Base-by-base conservation (phyloP, 2,888 invertebrate genomes). In the Osmoderma eremita region DNA sequence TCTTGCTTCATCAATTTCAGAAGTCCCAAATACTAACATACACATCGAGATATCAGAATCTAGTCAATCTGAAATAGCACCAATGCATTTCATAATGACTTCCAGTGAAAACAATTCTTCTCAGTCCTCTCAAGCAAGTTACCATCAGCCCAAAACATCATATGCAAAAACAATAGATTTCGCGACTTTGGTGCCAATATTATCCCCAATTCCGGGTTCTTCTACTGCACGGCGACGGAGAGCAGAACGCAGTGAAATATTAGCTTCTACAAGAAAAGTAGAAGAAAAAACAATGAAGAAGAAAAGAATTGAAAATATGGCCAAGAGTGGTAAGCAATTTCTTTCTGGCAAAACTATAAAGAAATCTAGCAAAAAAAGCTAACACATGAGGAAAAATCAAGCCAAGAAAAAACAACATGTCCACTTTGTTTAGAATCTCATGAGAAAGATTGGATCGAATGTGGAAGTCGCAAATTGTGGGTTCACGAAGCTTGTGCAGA, bases 241-340 rank as follows among this genome's bases (percentile, higher is more conserved):
- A 64, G 18, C 42, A 15, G 42, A 64, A 53, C 54, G 8, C 18
- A 64, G 42, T 54, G 54, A 64, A 64, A 64, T 64, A n/a, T 38
- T 64, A 64, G 42, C 64, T 54, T 54, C 64, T 1, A 64, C 38
- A 54, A 53, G 54, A 0, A 54, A 54, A 20, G 10, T 54, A 39
- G 64, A 64, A 64, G 22, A 53, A 22, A 39, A 64, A 56, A 36
- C 18, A 53, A 13, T 8, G 51, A 17, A 8, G 4, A 54, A 38
- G 41, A 64, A 2, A 64, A 64, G 38, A 30, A 12, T 41, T 39
- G 41, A 54, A 39, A n/a, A n/a, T n/a, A 22, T 22, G 39, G 5
- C 20, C 39, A 54, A 53, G 22, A 36, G 39, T 51, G 13, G 49
- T n/a, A 50, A 54, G 50, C n/a, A 10, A 2, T 3, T 10, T 12